phyloP scores from a whole-genome alignment of 2,888 invertebrate genomes.

The Portevinia maculata region DNA sequence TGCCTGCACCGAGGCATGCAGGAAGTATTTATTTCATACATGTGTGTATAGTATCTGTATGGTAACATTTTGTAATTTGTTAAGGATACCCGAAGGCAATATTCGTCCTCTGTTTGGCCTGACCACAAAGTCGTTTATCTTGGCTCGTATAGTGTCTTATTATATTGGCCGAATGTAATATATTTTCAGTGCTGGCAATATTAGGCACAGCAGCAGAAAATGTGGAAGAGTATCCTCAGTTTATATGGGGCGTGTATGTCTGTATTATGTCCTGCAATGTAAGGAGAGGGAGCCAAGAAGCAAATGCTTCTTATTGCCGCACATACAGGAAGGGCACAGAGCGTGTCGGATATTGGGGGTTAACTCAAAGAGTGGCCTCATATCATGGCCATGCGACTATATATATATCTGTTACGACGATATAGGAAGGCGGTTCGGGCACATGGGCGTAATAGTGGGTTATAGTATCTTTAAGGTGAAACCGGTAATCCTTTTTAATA shows the following conservation, averaged over 20 bases:
- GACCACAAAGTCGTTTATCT: slow-evolving; percentile 73
- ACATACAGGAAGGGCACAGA: slow-evolving; percentile 53
- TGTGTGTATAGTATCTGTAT: neutral
- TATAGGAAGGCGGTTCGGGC: slow-evolving; percentile 13
- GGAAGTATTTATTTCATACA: slow-evolving; percentile 58
- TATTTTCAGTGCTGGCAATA: slow-evolving; percentile 66
- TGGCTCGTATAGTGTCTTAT: slow-evolving; percentile 68
- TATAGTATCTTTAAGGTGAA: slow-evolving; percentile 66
- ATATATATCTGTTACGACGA: slow-evolving; percentile 32
- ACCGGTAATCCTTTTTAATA: slow-evolving; percentile 66
- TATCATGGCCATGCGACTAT: slow-evolving; percentile 42
- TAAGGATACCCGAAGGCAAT: slow-evolving; percentile 69
- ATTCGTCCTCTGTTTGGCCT: slow-evolving; percentile 70
- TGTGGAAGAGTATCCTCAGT: slow-evolving; percentile 25
- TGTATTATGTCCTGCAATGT: slow-evolving; percentile 41
- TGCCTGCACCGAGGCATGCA: slow-evolving; percentile 46
- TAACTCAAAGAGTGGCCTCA: slow-evolving; percentile 43
- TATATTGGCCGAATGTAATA: slow-evolving; percentile 72
- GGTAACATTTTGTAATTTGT: slow-evolving; percentile 67
- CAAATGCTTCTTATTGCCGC: slow-evolving; percentile 69
- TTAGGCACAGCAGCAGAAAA: slow-evolving; percentile 56
- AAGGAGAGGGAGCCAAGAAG: slow-evolving; percentile 28
- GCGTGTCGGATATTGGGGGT: slow-evolving; percentile 69
- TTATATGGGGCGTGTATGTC: neutral
- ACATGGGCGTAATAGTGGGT: slow-evolving; percentile 51